Conservation (phyloP, 2,888 invertebrate genomes). For the Oligia fasciuncula region DNA sequence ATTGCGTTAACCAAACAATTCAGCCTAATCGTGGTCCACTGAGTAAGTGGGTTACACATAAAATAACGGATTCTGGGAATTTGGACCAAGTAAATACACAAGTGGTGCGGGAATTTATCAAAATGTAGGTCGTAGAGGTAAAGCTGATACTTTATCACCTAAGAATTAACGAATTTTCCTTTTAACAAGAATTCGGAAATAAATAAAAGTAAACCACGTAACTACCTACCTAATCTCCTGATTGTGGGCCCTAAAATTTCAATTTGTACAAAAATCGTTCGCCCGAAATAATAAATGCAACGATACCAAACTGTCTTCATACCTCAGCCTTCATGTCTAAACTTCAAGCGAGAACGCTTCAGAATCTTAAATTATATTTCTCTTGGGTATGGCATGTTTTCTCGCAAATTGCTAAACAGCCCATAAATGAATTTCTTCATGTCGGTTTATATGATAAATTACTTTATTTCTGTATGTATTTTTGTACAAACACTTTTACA, state of each 20-base stretch:
- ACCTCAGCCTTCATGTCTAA: background rate
- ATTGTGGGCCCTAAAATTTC: background rate
- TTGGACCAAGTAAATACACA: background rate
- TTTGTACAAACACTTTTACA: background rate
- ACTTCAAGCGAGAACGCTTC: constrained; percentile 10
- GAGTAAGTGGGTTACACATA: background rate
- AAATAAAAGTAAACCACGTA: background rate
- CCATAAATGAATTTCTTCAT: background rate
- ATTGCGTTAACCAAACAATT: background rate
- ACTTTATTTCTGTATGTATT: background rate
- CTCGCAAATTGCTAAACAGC: background rate
- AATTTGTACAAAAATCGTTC: background rate
- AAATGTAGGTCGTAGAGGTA: background rate
- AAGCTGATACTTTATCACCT: too few relatives aligned
- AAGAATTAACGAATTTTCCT: background rate
- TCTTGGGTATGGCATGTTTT: background rate
- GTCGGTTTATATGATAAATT: background rate
- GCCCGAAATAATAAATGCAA: background rate
- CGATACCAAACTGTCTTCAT: background rate
- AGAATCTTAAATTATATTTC: constrained; percentile 19
- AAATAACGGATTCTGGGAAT: background rate
- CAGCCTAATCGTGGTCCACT: background rate
- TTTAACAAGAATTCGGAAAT: background rate
- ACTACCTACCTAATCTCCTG: background rate
- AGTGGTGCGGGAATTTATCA: background rate